Evolutionary conservation across 2,888 invertebrate species (phyloP).

Genomic region (Lottia scabra): DNA sequence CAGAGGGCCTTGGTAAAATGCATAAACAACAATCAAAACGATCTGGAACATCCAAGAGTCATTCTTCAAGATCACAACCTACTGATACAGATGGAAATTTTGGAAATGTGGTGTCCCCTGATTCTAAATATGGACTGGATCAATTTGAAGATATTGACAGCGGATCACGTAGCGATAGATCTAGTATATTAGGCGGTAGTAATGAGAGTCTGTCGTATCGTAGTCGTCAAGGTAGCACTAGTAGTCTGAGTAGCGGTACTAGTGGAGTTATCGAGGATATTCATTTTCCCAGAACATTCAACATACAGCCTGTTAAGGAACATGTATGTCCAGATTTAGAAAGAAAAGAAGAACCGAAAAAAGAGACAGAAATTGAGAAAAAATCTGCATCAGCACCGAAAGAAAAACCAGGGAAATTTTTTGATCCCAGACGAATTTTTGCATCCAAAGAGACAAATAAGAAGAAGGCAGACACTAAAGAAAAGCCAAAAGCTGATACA

Average conservation of each 20-base stretch:
- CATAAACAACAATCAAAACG: slow-evolving; percentile 20
- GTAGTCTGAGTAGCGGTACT: slow-evolving; percentile 52
- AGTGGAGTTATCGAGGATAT: slow-evolving; percentile 54
- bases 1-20: slow-evolving; percentile 15
- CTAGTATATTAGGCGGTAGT: slow-evolving; percentile 30
- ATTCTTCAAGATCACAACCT: slow-evolving; percentile 15
- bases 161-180: slow-evolving; percentile 34
- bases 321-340: not conserved
- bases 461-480: slow-evolving; percentile 14
- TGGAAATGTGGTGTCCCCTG: slow-evolving; percentile 45
- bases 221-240: slow-evolving; percentile 52
- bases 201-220: slow-evolving; percentile 39
- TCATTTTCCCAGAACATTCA: slow-evolving; percentile 33
- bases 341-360: not conserved
- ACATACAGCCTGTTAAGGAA: slow-evolving; percentile 22
- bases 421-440: slow-evolving; percentile 60
- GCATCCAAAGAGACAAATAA: slow-evolving; percentile 48
- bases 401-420: slow-evolving; percentile 44
- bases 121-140: slow-evolving; percentile 63
- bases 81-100: slow-evolving; percentile 16
- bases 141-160: slow-evolving; percentile 52
- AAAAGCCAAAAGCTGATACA: slow-evolving; percentile 15
- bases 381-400: slow-evolving; percentile 3
- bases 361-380: slow-evolving; percentile 1
- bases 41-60: slow-evolving; percentile 14